phyloP scores from a whole-genome alignment of 1,140 invertebrate genomes.

The Ceratitis capitata region DNA sequence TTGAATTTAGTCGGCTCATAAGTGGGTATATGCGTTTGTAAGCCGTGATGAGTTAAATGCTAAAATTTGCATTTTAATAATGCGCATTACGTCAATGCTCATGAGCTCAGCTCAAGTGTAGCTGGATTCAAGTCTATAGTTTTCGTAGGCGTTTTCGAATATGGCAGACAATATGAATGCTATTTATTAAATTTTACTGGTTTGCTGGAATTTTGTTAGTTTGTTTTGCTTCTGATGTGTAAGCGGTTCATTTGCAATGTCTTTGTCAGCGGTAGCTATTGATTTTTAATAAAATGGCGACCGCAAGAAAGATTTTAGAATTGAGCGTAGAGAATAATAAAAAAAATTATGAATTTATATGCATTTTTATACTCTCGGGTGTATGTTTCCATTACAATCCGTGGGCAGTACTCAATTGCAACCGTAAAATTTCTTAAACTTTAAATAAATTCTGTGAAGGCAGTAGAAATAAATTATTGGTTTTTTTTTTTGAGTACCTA shows the following conservation, averaged over 20 bases:
- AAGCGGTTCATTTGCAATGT: background rate
- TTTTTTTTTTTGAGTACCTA: background rate
- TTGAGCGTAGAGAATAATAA: background rate
- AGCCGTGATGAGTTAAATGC: background rate
- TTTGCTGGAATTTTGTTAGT: background rate
- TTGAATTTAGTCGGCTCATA: background rate
- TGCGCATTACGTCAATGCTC: constrained; percentile 10
- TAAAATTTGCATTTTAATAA: constrained; percentile 25
- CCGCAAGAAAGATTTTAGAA: background rate
- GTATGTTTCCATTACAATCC: background rate
- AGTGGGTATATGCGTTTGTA: background rate
- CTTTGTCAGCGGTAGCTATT: background rate
- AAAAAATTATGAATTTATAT: background rate
- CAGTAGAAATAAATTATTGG: too few relatives aligned
- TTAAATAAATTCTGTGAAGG: background rate
- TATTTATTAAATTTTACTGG: background rate
- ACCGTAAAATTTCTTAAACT: background rate
- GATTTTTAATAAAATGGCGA: background rate
- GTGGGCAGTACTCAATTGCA: background rate
- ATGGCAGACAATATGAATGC: background rate
- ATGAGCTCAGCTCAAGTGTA: constrained; percentile 1
- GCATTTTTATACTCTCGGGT: background rate
- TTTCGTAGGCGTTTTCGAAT: constrained; percentile 3
- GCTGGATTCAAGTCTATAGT: background rate
- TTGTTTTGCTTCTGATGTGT: background rate